Base-by-base conservation (phyloP, 2,113 vertebrate genomes). In the Menura novaehollandiae region DNA sequence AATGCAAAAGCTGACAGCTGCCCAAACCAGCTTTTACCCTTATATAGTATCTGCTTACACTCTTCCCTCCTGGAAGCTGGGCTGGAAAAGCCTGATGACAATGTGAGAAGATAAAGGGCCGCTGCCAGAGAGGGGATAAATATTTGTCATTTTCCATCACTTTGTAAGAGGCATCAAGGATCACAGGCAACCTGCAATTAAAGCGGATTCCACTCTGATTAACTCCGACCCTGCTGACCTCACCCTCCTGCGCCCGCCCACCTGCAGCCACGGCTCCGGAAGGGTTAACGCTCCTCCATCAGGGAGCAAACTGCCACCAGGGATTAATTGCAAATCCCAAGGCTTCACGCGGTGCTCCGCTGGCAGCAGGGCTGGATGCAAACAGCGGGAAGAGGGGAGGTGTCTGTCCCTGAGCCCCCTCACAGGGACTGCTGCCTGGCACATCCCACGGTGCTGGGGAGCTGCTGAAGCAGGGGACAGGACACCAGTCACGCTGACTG, bases 61-160 rank as follows among this genome's bases (percentile, higher is more conserved):
- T 75, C 78, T 68, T 46, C 59, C 44, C 78, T 73, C 49, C 90
- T 2, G 5, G 92, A 51, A 78, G 80, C 60, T 0, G 0, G 67
- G 72, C 89, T 95, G 92, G 84, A 85, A 75, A 82, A 91, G 66
- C 91, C 79, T 90, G 78, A n/a, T 76, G 90, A 33, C 78, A 41
- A 23, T n/a, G 92, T 72, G 88, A 86, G 91, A 74, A 86, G 83
- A 85, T 72, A 82, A 95, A 92, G 90, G 51, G 85, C 85, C 0
- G 2, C 85, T 93, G 91, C 85, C 47, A 75, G 41, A 94, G 62
- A 0, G 1, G 55, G 82, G 84, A 78, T 93, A 88, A 95, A 96
- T 97, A 95, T 96, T 94, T 97, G 83, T 90, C 74, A 44, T 93
- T 95, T 97, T 73, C 89, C 88, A 85, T 63, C 91, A 39, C 74